phyloP scores from a whole-genome alignment of 1,140 invertebrate genomes.

The Zaprionus tsacasi region DNA sequence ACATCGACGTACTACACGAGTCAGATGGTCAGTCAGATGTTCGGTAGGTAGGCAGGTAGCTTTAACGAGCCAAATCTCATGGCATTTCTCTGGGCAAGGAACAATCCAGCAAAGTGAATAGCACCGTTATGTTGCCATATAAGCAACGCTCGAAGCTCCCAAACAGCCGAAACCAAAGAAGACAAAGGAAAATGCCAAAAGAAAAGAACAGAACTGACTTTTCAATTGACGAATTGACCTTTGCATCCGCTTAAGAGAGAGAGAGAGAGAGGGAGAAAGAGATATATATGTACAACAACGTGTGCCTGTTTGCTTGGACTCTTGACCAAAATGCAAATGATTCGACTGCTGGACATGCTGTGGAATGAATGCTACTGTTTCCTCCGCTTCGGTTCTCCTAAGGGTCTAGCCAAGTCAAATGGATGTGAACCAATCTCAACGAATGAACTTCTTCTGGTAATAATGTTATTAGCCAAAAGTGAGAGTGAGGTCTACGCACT shows the following conservation, averaged over 20 bases:
- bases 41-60: neutral
- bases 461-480: neutral
- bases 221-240: slow-evolving; percentile 73
- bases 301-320: slow-evolving; percentile 8
- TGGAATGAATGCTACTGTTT: neutral
- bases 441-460: neutral
- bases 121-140: slow-evolving; percentile 66
- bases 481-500: slow-evolving; percentile 9
- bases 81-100: slow-evolving; percentile 42
- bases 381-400: neutral
- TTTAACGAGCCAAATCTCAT: slow-evolving; percentile 37
- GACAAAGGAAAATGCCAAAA: neutral
- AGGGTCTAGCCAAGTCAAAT: neutral
- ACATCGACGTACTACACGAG: slow-evolving; percentile 5
- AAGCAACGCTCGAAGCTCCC: slow-evolving; percentile 14
- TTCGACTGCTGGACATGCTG: neutral
- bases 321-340: slow-evolving; percentile 62
- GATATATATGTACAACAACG: neutral
- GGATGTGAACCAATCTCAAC: neutral
- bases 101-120: slow-evolving; percentile 20
- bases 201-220: slow-evolving; percentile 7
- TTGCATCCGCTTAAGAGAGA: slow-evolving; percentile 10
- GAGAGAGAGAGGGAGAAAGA: neutral
- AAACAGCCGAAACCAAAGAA: slow-evolving; percentile 12
- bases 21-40: neutral